Percentiles rank a stretch among this genome's conserved stretches.
phyloP scores from a whole-genome alignment of 2,797 vertebrate genomes.

The Avahi laniger region DNA sequence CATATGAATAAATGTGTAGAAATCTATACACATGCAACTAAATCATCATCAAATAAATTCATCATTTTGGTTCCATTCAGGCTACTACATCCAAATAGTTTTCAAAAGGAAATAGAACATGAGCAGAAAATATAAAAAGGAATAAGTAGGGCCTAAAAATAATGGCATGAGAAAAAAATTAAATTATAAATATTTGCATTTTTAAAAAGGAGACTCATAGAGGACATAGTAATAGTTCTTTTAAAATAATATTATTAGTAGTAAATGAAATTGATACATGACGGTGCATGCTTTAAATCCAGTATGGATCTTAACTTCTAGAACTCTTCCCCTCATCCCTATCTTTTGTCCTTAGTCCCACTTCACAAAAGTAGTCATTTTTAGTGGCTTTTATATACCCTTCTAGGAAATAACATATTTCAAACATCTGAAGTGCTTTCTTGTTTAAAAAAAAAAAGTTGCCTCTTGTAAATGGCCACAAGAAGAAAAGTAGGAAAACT shows the following conservation, averaged over 20 bases:
- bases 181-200: neutral
- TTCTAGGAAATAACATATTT: neutral
- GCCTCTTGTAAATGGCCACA: neutral
- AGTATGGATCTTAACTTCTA: neutral
- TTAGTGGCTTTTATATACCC: neutral
- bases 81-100: neutral
- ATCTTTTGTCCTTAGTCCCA: neutral
- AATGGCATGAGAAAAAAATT: neutral
- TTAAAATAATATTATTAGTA: neutral
- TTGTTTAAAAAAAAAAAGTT: neutral
- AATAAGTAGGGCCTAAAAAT: neutral
- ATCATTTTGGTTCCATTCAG: neutral
- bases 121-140: neutral
- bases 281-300: neutral
- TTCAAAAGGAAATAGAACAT: neutral
- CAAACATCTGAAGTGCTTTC: neutral
- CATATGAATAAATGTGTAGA: neutral
- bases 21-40: neutral
- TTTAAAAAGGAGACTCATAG: neutral
- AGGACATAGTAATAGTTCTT: neutral
- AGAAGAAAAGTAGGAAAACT: neutral
- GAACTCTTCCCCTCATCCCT: neutral
- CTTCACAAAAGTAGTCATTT: neutral
- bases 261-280: neutral
- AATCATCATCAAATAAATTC: neutral